Evolutionary conservation across 2,113 vertebrate species (phyloP).

Genomic region (Nettapus auritus): DNA sequence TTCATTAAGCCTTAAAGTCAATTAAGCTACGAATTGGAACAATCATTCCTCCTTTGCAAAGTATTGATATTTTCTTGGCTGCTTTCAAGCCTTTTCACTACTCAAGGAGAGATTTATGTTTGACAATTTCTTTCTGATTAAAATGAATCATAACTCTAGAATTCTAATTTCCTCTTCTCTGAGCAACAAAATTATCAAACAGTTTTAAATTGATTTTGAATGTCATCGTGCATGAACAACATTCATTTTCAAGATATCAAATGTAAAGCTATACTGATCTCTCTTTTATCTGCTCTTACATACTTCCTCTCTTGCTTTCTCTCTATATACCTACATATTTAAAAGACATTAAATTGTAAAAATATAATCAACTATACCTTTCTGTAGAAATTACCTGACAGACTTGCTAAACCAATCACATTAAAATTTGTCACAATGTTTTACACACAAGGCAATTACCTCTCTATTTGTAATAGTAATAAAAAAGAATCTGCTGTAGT

Average conservation of each 20-base stretch:
- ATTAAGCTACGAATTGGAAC: constrained; percentile 91
- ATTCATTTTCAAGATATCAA: background rate
- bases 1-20: constrained; percentile 95
- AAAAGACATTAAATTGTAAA: background rate
- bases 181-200: constrained; percentile 78
- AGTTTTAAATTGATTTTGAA: constrained; percentile 62
- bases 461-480: background rate
- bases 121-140: constrained; percentile 87
- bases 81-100: constrained; percentile 84
- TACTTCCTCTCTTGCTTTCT: background rate
- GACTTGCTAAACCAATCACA: background rate
- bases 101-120: constrained; percentile 85
- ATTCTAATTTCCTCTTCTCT: constrained; percentile 83
- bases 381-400: background rate
- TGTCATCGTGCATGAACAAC: background rate
- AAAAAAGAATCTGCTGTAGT: background rate
- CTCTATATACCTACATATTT: background rate
- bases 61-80: constrained; percentile 90
- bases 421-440: background rate
- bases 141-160: constrained; percentile 86
- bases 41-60: constrained; percentile 92
- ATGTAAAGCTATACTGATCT: constrained; percentile 11
- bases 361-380: background rate
- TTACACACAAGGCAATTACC: background rate
- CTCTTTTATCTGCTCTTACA: background rate